These are phyloP conservation scores for Eupsittula cactorum DNA, from an alignment of 2,113 vertebrate species.

Conservation along the genomic window DNA sequence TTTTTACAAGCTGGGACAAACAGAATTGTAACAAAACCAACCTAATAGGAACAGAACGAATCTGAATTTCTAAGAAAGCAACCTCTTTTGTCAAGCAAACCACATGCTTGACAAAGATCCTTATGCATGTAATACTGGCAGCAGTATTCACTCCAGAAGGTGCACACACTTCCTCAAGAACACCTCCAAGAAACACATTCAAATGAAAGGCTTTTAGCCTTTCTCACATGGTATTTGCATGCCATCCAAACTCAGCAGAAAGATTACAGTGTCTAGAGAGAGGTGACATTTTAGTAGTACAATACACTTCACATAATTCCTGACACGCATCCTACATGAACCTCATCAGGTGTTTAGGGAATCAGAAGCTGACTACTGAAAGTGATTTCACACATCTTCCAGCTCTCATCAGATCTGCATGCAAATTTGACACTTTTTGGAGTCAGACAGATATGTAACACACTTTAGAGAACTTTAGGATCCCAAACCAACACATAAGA, in stretches of 20 bases:
- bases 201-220: neutral
- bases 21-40: neutral
- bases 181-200: neutral
- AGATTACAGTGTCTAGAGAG: neutral
- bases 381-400: neutral
- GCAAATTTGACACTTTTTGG: neutral
- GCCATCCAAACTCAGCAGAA: neutral
- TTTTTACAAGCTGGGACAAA: neutral
- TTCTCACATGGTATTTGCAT: neutral
- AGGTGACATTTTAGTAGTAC: neutral
- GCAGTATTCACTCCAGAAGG: neutral
- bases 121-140: neutral
- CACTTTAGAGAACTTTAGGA: neutral
- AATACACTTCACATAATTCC: neutral
- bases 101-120: neutral
- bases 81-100: neutral
- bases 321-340: neutral
- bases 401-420: neutral
- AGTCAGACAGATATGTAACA: neutral
- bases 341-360: neutral
- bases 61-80: neutral
- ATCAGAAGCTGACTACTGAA: neutral
- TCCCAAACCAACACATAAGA: neutral
- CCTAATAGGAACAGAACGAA: neutral
- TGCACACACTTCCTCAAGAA: neutral